phyloP scores from a whole-genome alignment of 2,888 invertebrate species.

The Drosophila cognata region DNA sequence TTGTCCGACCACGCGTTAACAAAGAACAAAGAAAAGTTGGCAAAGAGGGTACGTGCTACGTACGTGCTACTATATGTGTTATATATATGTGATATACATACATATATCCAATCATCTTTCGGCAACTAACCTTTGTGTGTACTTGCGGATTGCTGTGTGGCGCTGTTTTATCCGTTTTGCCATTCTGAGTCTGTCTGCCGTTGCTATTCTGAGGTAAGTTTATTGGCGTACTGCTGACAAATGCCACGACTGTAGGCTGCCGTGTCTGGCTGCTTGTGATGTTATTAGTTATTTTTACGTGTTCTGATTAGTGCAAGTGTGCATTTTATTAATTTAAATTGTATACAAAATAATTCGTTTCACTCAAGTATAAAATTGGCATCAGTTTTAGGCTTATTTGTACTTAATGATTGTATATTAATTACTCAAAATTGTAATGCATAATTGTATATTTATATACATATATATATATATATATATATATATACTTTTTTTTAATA shows the following conservation, averaged over 20 bases:
- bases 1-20: background rate
- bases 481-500: slow-evolving; percentile 7
- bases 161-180: too few species aligned
- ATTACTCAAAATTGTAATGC: slow-evolving; percentile 40
- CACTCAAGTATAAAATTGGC: slow-evolving; percentile 52
- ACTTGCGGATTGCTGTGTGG: too few species aligned
- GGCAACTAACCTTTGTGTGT: too few species aligned
- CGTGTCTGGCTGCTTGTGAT: too few species aligned
- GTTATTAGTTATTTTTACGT: too few species aligned
- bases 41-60: background rate
- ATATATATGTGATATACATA: background rate
- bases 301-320: too few species aligned
- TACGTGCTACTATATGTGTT: slow-evolving; percentile 2
- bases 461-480: background rate
- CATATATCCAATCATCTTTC: too few species aligned
- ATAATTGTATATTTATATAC: background rate
- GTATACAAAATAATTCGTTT: slow-evolving; percentile 64
- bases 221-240: too few species aligned
- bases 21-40: background rate
- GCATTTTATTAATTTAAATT: slow-evolving; percentile 37
- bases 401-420: slow-evolving; percentile 32
- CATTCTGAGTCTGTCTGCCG: too few species aligned
- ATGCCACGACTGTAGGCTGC: too few species aligned
- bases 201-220: too few species aligned
- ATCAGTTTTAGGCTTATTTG: slow-evolving; percentile 33